Conservation (phyloP, 2,113 vertebrate species). For the Rissa tridactyla region DNA sequence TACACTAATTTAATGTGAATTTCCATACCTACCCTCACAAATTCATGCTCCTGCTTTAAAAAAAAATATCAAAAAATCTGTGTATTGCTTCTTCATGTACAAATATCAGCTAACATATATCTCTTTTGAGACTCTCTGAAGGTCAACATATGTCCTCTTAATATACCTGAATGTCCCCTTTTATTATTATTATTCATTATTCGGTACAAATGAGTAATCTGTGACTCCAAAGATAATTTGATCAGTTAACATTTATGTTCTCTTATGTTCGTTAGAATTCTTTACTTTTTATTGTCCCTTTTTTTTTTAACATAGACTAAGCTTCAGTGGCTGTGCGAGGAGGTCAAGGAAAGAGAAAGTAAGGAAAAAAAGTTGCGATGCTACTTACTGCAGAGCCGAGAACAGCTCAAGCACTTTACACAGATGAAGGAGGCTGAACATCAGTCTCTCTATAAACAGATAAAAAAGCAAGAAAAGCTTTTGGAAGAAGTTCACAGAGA, state of each 20-base stretch:
- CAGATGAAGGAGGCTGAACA: constrained; percentile 80
- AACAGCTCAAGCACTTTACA: constrained; percentile 81
- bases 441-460: constrained; percentile 78
- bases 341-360: constrained; percentile 81
- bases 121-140: not conserved
- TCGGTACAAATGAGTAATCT: not conserved
- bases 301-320: constrained; percentile 73
- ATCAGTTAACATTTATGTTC: not conserved
- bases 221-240: not conserved
- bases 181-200: not conserved
- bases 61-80: not conserved
- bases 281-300: not conserved
- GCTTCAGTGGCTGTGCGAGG: constrained; percentile 90
- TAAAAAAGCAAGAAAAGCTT: constrained; percentile 85
- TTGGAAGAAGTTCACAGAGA: constrained; percentile 82
- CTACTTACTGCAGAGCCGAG: constrained; percentile 77
- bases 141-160: not conserved
- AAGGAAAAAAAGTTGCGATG: constrained; percentile 78
- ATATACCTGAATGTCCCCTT: not conserved
- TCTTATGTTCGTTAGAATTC: not conserved
- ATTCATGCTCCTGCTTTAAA: not conserved
- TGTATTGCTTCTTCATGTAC: not conserved
- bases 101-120: not conserved
- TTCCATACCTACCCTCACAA: not conserved
- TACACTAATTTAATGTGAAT: not conserved